phyloP scores from a whole-genome alignment of 1,140 invertebrate genomes.

The Atopsyche davidsoni region DNA sequence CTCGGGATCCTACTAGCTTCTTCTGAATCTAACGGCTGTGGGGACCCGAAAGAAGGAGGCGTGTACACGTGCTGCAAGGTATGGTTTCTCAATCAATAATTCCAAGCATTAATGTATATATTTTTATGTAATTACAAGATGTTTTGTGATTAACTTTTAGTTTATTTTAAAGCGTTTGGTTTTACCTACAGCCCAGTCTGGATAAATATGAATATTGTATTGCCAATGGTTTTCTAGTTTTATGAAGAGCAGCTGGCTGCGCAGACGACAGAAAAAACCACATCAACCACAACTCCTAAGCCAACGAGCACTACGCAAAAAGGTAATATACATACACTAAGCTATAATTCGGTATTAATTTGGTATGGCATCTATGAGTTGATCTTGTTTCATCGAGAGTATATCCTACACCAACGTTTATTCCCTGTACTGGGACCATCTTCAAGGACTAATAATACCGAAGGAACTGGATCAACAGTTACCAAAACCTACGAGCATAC shows the following conservation, averaged over 20 bases:
- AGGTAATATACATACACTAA: neutral
- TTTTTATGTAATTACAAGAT: neutral
- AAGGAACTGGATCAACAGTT: neutral
- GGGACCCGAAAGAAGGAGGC: constrained; percentile 1
- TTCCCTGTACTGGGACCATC: neutral
- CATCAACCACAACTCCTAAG: neutral
- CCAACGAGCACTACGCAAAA: neutral
- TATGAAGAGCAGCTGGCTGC: no score
- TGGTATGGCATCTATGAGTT: neutral
- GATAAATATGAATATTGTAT: neutral
- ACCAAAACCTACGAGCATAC: neutral
- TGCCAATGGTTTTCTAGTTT: neutral
- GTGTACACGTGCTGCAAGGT: constrained; percentile 22
- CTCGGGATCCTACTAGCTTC: constrained; percentile 5
- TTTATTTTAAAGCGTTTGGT: neutral
- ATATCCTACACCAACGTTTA: neutral
- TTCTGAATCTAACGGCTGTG: constrained; percentile 4
- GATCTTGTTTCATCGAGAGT: neutral
- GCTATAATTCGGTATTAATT: no score
- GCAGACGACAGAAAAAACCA: neutral
- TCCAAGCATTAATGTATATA: neutral
- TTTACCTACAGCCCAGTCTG: neutral
- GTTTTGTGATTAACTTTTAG: neutral
- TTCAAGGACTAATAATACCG: neutral
- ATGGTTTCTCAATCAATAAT: neutral